These are phyloP conservation scores for Serranus cabrilla DNA, from an alignment of 2,797 vertebrate genomes.

Conservation along the genomic window DNA sequence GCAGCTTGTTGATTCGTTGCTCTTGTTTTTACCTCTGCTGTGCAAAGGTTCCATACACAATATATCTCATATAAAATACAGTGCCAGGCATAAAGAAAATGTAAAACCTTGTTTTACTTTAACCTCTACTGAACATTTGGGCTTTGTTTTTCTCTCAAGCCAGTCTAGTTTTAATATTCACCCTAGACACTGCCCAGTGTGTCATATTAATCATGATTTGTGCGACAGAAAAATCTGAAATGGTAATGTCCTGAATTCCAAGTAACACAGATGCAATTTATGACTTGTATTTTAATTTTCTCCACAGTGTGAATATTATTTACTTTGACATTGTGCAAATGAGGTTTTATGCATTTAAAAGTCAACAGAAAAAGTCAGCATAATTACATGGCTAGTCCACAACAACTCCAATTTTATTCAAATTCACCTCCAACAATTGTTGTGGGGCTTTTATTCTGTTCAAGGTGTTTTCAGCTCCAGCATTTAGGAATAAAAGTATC, in stretches of 20 bases:
- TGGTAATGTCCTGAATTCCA: constrained; percentile 70
- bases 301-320: constrained; percentile 69
- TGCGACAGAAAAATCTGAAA: constrained; percentile 67
- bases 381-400: constrained; percentile 45
- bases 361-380: constrained; percentile 40
- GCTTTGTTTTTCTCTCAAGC: constrained; percentile 29
- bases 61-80: not conserved
- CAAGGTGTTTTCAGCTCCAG: constrained; percentile 14
- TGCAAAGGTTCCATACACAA: not conserved
- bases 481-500: not conserved
- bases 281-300: constrained; percentile 68
- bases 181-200: constrained; percentile 16
- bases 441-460: not conserved
- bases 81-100: not conserved
- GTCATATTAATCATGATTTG: constrained; percentile 72
- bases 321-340: constrained; percentile 75
- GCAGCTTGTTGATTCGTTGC: not conserved
- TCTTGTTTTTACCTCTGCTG: not conserved
- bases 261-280: constrained; percentile 64
- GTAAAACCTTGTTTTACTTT: not conserved
- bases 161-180: constrained; percentile 53
- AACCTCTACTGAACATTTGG: constrained; percentile 17
- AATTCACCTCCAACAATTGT: constrained; percentile 6
- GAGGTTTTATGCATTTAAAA: constrained; percentile 63
- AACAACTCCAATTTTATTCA: constrained; percentile 23